A percentile compares a stretch with the other conserved stretches of the same genome.
Evolutionary conservation across 2,888 invertebrate genomes (phyloP).

Genomic region (Cryptocephalus primarius): DNA sequence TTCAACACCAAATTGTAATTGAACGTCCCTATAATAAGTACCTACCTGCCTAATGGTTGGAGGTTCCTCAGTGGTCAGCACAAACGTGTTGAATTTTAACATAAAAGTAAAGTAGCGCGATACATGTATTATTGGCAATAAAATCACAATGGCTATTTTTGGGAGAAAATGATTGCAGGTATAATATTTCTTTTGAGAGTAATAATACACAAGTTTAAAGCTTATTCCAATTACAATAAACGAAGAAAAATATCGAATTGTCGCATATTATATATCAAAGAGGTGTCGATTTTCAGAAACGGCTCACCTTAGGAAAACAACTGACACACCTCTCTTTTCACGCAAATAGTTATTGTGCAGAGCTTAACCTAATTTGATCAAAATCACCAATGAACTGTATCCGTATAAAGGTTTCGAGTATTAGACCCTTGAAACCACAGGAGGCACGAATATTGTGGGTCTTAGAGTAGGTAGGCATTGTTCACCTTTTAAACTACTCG

Average conservation of each 20-base stretch:
- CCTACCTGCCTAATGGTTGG: no score
- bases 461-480: constrained; percentile 12
- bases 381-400: neutral
- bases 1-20: no score
- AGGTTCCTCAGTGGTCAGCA: no score
- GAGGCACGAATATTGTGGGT: constrained; percentile 16
- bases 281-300: neutral
- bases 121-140: neutral
- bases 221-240: neutral
- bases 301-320: neutral
- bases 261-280: neutral
- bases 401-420: neutral
- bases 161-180: neutral
- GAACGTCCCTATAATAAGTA: no score
- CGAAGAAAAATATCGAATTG: neutral
- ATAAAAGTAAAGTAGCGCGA: no score
- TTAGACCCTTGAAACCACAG: constrained; percentile 1
- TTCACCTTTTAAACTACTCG: constrained; percentile 15
- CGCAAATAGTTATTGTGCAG: neutral
- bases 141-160: neutral
- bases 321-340: neutral
- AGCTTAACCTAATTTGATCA: neutral
- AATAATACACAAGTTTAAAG: neutral
- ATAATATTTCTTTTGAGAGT: neutral
- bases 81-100: no score